Evolutionary conservation across 2,113 vertebrate species (phyloP).

Genomic region (Pandion haliaetus): DNA sequence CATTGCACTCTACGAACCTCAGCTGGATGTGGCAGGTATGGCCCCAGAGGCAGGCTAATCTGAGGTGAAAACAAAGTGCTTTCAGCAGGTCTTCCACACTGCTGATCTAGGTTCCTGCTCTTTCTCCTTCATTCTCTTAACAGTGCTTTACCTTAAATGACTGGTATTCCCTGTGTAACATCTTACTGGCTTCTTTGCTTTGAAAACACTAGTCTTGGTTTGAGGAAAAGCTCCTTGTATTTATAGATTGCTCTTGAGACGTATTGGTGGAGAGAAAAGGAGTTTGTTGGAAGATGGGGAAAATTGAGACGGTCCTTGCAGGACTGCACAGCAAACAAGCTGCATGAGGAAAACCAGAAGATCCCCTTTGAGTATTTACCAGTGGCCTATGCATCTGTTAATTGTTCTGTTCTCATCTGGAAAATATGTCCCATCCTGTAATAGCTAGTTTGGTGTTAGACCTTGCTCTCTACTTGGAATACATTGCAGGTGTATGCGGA

Average conservation of each 20-base stretch:
- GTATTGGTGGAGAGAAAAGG: neutral
- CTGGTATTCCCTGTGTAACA: accelerated
- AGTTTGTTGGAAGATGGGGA: neutral
- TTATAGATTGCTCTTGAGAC: neutral
- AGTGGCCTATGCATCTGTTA: neutral
- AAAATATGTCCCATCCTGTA: neutral
- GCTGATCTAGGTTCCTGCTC: neutral
- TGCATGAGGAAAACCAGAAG: neutral
- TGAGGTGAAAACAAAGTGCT: neutral
- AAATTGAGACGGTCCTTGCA: neutral
- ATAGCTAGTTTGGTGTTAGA: neutral
- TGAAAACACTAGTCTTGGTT: neutral
- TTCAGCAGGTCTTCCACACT: neutral
- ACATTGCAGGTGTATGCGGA: neutral
- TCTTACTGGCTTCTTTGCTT: neutral
- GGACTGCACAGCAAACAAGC: neutral
- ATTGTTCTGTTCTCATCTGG: neutral
- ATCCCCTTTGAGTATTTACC: neutral
- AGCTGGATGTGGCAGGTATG: neutral
- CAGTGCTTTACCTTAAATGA: neutral
- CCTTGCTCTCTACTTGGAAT: neutral
- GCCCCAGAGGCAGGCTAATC: too few relatives aligned
- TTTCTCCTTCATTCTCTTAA: neutral
- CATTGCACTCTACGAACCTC: accelerated
- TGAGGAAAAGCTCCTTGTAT: neutral